phyloP scores from a whole-genome alignment of 2,888 invertebrate species.

The Oscheius myriophilus region DNA sequence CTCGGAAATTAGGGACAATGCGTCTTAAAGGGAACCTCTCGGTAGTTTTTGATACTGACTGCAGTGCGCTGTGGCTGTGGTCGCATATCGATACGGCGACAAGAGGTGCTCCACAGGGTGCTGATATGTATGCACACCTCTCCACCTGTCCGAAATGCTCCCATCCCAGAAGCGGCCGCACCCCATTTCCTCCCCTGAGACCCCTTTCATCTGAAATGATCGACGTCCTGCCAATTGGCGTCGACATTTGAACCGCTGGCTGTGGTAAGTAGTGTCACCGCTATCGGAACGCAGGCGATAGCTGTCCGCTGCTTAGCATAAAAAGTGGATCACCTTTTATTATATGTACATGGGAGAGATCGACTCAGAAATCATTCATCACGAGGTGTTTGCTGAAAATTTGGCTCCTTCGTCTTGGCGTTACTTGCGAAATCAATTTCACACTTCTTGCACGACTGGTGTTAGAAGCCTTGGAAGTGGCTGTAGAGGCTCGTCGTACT shows the following conservation, averaged over 20 bases:
- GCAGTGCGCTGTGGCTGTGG: not conserved
- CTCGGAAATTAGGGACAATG: too few species aligned
- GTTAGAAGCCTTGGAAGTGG: conserved; percentile 34
- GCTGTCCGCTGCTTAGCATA: conserved; percentile 24
- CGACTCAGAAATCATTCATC: conserved; percentile 46
- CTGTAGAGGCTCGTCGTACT: conserved; percentile 42
- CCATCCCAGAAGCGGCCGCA: not conserved
- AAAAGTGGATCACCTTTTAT: conserved; percentile 7
- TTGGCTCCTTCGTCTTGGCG: conserved; percentile 24
- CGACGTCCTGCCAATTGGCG: too few species aligned
- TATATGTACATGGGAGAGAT: conserved; percentile 14
- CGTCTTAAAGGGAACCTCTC: too few species aligned
- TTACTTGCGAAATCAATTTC: conserved; percentile 11
- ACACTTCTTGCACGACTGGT: conserved; percentile 17
- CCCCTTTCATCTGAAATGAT: too few species aligned
- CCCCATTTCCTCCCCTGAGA: conserved; percentile 3
- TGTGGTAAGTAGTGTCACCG: conserved; percentile 28
- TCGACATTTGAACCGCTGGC: not conserved
- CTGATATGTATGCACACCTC: conserved; percentile 28
- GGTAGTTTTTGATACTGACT: too few species aligned
- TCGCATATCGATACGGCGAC: conserved; percentile 28
- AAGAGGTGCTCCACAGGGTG: conserved; percentile 30
- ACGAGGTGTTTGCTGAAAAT: conserved; percentile 41
- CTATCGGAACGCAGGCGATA: conserved; percentile 18
- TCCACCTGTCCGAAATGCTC: conserved; percentile 13